Evolutionary conservation across 2,113 vertebrate genomes (phyloP), one percentile per base, ranked within the genome.

Genomic region (Globicephala melas): DNA sequence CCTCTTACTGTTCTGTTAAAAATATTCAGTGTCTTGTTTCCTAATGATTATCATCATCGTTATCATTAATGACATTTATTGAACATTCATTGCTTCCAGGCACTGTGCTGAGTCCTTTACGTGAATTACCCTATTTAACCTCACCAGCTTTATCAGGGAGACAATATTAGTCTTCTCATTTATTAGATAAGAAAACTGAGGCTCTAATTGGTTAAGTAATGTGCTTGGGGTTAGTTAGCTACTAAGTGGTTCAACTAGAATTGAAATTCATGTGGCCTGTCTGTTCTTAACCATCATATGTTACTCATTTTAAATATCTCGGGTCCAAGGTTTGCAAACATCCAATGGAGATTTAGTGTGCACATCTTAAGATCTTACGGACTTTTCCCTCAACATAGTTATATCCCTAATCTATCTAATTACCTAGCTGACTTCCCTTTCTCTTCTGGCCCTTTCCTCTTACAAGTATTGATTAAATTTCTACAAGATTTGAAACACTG

Each of bases 1-100:
- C 85, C 71, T 58, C 79, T 94, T 58, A 81, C 68, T 55, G 44
- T 93, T 94, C 70, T 65, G 33, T 92, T 96, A 67, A 96, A 90
- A 91, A 92, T 65, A 85, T 65, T 95, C 3, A 38, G 88, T 92
- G 85, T 94, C 88, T 88, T 97, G 60, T 95, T 97, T 97, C 80
- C 50, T 82, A 80, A 62, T 50, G 81, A 96, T 77, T 58, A 77
- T 81, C 71, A 91, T 82, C 62, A 85, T 74, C 58, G 26, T 95
- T 50, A 90, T 79, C 84, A 91, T 85, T 88, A 76, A 60, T 65
- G 96, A 91, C 76, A 62, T 97, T 93, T 91, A 96, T 85, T 89
- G 67, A 91, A 91, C 88, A 82, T 38, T 92, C 62, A 80, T 21
- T 79, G 80, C 84, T 93, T 76, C 62, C 67, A 91, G 63, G 50